Evolutionary conservation across 2,797 vertebrate species (phyloP).

Genomic region (Mus caroli): DNA sequence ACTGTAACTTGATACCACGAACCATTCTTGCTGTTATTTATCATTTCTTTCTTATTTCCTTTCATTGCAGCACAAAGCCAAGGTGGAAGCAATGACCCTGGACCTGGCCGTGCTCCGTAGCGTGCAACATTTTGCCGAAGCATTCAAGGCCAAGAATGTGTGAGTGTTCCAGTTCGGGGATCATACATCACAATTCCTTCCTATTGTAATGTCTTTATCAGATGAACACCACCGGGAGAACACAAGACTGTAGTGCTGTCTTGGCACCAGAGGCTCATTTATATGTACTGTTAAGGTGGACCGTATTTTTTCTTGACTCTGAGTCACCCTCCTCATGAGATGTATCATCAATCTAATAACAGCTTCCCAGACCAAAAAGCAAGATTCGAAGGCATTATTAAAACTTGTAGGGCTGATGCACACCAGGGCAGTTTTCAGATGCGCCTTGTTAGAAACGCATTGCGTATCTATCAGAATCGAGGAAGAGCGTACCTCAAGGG

Average conservation of each 20-base stretch:
- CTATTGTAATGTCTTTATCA: slow-evolving; percentile 87
- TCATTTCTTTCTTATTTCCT: slow-evolving; percentile 87
- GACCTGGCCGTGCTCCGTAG: slow-evolving; percentile 95
- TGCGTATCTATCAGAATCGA: not conserved
- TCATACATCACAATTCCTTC: slow-evolving; percentile 75
- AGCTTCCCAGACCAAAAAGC: slow-evolving; percentile 55
- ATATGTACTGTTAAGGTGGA: slow-evolving; percentile 22
- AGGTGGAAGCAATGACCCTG: slow-evolving; percentile 96
- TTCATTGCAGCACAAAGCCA: slow-evolving; percentile 95
- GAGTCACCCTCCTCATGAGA: slow-evolving; percentile 66
- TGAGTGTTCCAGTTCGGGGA: slow-evolving; percentile 90
- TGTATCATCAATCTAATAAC: slow-evolving; percentile 69
- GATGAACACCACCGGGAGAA: slow-evolving; percentile 76
- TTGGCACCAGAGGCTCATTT: slow-evolving; percentile 68
- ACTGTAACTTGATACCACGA: slow-evolving; percentile 85
- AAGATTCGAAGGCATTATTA: not conserved
- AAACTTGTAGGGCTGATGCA: slow-evolving; percentile 11
- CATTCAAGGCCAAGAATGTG: slow-evolving; percentile 96
- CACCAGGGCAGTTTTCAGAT: not conserved
- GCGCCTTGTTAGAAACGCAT: not conserved
- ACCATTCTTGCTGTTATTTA: slow-evolving; percentile 88
- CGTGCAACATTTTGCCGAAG: slow-evolving; percentile 94
- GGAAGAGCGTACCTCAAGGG: not conserved
- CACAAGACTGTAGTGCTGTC: slow-evolving; percentile 41
- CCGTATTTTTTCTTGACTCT: slow-evolving; percentile 63